These are phyloP conservation scores for Morelia viridis DNA, from an alignment of 2,797 vertebrate genomes.

Conservation along the genomic window DNA sequence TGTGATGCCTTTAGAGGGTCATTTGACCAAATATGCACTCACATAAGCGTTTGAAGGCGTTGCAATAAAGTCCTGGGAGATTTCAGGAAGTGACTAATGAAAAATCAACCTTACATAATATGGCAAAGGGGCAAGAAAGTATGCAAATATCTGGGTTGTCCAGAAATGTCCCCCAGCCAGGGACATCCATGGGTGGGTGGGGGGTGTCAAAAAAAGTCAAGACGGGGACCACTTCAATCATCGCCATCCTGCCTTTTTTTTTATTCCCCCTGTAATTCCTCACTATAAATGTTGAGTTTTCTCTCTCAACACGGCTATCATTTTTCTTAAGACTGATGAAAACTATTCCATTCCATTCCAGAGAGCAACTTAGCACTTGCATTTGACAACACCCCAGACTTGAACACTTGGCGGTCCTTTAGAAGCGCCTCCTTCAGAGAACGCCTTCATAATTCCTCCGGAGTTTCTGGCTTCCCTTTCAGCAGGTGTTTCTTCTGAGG, in stretches of 20 bases:
- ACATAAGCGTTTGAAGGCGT: background rate
- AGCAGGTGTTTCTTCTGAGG: constrained; percentile 87
- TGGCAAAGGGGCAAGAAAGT: background rate
- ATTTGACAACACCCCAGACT: background rate
- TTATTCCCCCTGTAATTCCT: background rate
- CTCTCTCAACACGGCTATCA: background rate
- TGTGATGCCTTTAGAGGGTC: background rate
- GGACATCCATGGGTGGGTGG: background rate
- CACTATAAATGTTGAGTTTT: background rate
- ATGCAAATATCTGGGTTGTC: background rate
- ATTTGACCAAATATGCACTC: background rate
- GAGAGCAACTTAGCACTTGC: background rate
- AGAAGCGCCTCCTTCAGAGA: background rate
- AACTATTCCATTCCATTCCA: background rate
- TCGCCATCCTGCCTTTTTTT: background rate
- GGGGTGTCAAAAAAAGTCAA: background rate
- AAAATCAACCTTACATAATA: background rate
- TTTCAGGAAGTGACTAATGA: background rate
- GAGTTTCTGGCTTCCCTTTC: constrained; percentile 71
- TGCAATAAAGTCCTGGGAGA: background rate
- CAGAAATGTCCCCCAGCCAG: background rate
- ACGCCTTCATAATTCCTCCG: constrained; percentile 63
- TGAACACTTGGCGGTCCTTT: background rate
- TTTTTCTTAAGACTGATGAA: background rate
- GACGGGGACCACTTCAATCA: background rate